Evolutionary conservation across 1,140 invertebrate species (phyloP), one percentile per base, ranked within the genome.

Genomic region (Listronotus oregonensis): DNA sequence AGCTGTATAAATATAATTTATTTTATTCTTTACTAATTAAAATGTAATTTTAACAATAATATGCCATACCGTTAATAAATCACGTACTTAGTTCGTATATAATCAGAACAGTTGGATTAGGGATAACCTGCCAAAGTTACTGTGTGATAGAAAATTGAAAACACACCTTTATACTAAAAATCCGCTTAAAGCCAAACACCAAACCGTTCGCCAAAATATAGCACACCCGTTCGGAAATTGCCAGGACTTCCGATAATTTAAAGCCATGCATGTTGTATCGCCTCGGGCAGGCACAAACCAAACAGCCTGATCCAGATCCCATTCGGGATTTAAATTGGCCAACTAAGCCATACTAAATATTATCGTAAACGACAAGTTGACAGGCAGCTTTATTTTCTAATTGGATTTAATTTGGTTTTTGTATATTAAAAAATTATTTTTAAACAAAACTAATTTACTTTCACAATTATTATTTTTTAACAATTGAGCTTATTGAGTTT

Each of bases 221-320:
- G 12, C 17, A 34, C 37, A 32, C 12, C 40, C 47, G 32, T 72
- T 70, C 47, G 63, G 65, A 72, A 73, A 77, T 75, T 75, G 71
- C 69, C 65, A 52, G 70, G 66, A 73, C 66, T 71, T 72, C 69
- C 71, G 72, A 73, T 76, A 77, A 77, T 75, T 77, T 75, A 77
- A 71, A 71, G 58, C 68, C 71, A 73, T 73, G 71, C 73, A 75
- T 73, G 71, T 72, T 73, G 73, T 74, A 75, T 75, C 71, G 75
- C 74, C 68, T 67, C 64, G 67, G 71, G 75, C 72, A 70, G 72
- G 69, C 71, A 72, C 71, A 75, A 75, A 73, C 72, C 70, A 64
- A 73, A 75, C 73, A 66, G 66, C 65, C 73, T 73, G 73, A 76
- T 75, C 68, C 73, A 76, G 62, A 69, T 70, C 73, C 64, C 71